Conservation (phyloP, 2,113 vertebrate species). For the Tychaedon coryphoeus region DNA sequence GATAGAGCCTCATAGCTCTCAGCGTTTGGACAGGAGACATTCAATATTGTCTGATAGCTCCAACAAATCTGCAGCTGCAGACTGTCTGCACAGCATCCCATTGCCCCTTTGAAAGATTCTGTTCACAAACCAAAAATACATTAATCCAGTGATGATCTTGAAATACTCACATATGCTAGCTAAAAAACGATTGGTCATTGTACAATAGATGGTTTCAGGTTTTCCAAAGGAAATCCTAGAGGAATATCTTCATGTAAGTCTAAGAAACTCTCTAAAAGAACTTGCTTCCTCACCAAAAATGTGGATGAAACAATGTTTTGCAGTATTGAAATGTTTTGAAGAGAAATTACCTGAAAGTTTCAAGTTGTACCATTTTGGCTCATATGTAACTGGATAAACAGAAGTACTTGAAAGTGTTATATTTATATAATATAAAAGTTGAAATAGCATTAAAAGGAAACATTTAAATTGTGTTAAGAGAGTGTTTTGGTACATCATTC, state of each 20-base stretch:
- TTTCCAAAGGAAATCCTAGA: not conserved
- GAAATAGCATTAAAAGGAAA: not conserved
- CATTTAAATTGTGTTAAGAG: not conserved
- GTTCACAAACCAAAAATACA: conserved; percentile 1
- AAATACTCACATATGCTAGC: not conserved
- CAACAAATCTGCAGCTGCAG: conserved; percentile 19
- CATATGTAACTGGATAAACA: not conserved
- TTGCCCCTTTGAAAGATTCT: conserved; percentile 6
- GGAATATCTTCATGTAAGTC: not conserved
- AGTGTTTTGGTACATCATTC: not conserved
- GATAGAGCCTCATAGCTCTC: conserved; percentile 32
- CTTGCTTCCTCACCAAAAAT: not conserved
- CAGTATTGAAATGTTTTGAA: not conserved
- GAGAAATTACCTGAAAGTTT: not conserved
- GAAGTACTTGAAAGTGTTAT: not conserved
- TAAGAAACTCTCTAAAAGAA: not conserved
- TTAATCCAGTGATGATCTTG: not conserved
- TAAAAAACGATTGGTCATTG: not conserved
- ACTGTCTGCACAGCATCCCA: not conserved
- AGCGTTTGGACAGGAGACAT: conserved; percentile 12
- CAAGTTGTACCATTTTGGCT: not conserved
- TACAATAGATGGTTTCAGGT: not conserved
- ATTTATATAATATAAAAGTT: not conserved
- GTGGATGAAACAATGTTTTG: not conserved
- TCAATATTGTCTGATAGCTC: conserved; percentile 49